Evolutionary conservation across 2,797 vertebrate species (phyloP), one percentile per base, ranked within the genome.

Genomic region (Acipenser oxyrinchus): DNA sequence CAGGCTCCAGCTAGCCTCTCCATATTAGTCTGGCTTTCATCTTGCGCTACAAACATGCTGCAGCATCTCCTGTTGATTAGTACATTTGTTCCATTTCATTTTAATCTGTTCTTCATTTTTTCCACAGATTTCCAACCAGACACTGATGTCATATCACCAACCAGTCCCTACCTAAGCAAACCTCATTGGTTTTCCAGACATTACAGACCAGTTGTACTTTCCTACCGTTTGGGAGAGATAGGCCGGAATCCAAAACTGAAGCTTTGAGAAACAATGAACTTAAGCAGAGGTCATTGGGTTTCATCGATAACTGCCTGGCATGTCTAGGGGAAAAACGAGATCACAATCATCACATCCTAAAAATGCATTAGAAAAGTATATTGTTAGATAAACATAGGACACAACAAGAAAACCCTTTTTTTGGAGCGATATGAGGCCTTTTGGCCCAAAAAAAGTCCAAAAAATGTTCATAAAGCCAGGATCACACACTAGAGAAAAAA

Each of bases 161-260:
- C 18, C 53, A 60, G 6, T 15, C 48, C 64, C 60, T n/a, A 48
- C 51, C 59, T 63, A 70, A 70, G 62, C 64, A 66, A 62, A 67
- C 49, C 64, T 48, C 65, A 2, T 63, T 51, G 37, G 59, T 13
- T 9, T 52, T 51, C 48, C 68, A 65, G 68, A 66, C 48, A 12
- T n/a, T 13, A 8, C 10, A 60, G 62, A 64, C 62, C 48, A 18
- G 49, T 60, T 61, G 65, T 53, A 61, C 70, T 71, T 68, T 64
- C 66, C 7, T 2, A 63, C 62, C 64, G 69, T n/a, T 67, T 11
- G 48, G 60, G 51, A 50, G 8, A 63, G 69, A 70, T 70, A 70
- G 69, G 69, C 69, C 62, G 4, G 55, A 7, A 60, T 70, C 51
- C 69, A 70, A 63, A 50, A n/a, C 3, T 13, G 6, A 12, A 11